Conservation (phyloP, 2,113 vertebrate genomes). For the Phalacrocorax pelagicus region DNA sequence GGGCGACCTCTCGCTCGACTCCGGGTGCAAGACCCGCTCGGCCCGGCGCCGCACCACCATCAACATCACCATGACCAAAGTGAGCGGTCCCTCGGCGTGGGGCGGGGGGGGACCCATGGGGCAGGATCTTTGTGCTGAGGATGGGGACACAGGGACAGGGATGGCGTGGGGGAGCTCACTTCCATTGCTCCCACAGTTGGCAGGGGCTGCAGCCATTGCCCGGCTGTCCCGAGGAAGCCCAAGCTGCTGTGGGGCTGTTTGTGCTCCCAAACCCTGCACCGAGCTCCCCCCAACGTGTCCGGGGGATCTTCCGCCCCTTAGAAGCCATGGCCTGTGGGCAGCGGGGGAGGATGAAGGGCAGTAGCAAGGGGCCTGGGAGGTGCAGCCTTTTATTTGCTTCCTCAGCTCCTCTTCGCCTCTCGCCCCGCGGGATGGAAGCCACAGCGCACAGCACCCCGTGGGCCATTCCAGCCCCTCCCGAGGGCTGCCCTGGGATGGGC, state of each 20-base stretch:
- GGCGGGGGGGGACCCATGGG: neutral
- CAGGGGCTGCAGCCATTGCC: too few relatives aligned
- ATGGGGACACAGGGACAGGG: neutral
- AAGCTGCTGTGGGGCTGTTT: neutral
- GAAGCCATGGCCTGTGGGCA: neutral
- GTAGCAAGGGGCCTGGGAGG: neutral
- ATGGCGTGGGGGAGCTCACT: neutral
- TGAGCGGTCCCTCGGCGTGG: conserved; percentile 6
- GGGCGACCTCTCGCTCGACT: conserved; percentile 69
- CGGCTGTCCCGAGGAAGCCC: neutral
- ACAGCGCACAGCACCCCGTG: neutral
- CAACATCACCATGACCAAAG: conserved; percentile 89
- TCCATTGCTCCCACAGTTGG: neutral
- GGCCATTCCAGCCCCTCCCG: neutral
- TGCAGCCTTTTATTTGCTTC: neutral
- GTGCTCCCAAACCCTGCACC: neutral
- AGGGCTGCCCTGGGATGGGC: too few relatives aligned
- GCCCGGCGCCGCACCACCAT: conserved; percentile 85
- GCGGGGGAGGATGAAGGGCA: neutral
- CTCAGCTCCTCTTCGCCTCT: neutral
- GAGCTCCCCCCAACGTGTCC: neutral
- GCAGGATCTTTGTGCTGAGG: neutral
- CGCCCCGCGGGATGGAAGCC: rapidly evolving
- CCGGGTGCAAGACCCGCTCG: conserved; percentile 72
- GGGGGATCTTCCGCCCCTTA: too few relatives aligned